A percentile compares a stretch with the other conserved stretches of the same genome.
These are phyloP conservation scores for Heteromurus nitidus DNA, from an alignment of 2,888 invertebrate genomes.

Conservation along the genomic window DNA sequence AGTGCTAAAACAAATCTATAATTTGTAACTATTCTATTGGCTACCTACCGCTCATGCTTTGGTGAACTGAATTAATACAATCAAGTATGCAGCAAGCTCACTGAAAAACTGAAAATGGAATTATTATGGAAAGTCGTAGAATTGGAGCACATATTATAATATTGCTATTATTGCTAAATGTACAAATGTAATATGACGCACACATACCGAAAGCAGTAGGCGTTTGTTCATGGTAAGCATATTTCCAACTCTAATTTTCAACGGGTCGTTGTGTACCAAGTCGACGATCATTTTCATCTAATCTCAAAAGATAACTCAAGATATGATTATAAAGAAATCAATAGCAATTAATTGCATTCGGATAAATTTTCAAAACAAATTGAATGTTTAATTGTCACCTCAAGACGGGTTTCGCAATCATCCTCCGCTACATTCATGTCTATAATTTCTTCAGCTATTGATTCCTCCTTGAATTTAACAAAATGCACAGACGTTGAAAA, in stretches of 20 bases:
- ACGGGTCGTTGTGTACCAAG: slow-evolving; percentile 39
- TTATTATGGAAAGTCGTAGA: background rate
- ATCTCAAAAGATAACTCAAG: background rate
- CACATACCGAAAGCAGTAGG: slow-evolving; percentile 32
- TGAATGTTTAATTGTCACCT: slow-evolving; percentile 22
- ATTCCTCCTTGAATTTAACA: slow-evolving; percentile 35
- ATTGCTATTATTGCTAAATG: background rate
- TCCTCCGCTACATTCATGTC: slow-evolving; percentile 35
- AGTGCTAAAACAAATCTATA: no score
- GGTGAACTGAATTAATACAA: slow-evolving; percentile 47
- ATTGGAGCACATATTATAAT: no score
- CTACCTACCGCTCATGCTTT: no score
- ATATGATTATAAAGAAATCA: no score
- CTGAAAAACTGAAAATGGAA: slow-evolving; percentile 24
- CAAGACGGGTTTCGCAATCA: slow-evolving; percentile 27
- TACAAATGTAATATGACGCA: background rate
- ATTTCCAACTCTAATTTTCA: slow-evolving; percentile 31
- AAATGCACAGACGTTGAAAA: no score
- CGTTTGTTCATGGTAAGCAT: slow-evolving; percentile 35
- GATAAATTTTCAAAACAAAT: no score
- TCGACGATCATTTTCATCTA: slow-evolving; percentile 55
- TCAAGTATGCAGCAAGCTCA: slow-evolving; percentile 40
- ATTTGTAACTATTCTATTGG: no score
- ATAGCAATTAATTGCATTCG: background rate
- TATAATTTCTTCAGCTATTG: slow-evolving; percentile 33